Base-by-base conservation (phyloP, 2,113 vertebrate genomes). In the Sterna hirundo region DNA sequence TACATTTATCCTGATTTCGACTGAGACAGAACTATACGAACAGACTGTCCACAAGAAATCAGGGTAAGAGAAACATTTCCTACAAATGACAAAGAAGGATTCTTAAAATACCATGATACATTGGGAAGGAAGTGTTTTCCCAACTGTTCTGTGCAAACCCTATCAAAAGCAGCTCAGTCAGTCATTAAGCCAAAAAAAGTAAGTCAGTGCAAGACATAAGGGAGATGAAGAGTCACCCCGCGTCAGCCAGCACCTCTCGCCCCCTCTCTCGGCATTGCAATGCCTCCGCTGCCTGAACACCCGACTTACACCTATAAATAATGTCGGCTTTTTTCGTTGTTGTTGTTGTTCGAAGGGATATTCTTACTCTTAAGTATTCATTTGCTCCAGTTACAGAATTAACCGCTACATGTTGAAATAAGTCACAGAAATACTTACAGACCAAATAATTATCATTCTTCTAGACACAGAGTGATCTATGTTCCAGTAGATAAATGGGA, bases 401-500 rank as follows among this genome's bases (percentile, higher is more conserved):
- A 88, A 82, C 21, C 57, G 36, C 12, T 13, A 25, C 12, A 23
- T 0, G 3, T 68, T 82, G 36, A 83, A 80, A 70, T 21, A 57
- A 74, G 30, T 54, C 25, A 20, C 0, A 44, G 16, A 57, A 74
- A 77, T 96, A 98, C 98, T 99, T 97, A 99, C 99, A 71, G 98
- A 98, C 99, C 99, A 99, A 96, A 99, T 97, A 91, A 99, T 98
- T 96, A 99, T 94, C 79, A 99, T 98, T 65, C 99, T 99, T 60
- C 99, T 98, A 76, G 99, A 99, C 65, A 99, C 98, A 82, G 98
- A 99, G 9, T 98, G 98, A 78, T 99, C 99, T 65, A 99, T 97
- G 88, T 98, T 99, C 99, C 99, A 99, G 94, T 99, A 98, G 30
- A 97, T 98, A 97, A 98, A 98, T 0, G 99, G 99, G 82, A 99